Evolutionary conservation across 2,888 invertebrate species (phyloP).

Genomic region (Luperina testacea): DNA sequence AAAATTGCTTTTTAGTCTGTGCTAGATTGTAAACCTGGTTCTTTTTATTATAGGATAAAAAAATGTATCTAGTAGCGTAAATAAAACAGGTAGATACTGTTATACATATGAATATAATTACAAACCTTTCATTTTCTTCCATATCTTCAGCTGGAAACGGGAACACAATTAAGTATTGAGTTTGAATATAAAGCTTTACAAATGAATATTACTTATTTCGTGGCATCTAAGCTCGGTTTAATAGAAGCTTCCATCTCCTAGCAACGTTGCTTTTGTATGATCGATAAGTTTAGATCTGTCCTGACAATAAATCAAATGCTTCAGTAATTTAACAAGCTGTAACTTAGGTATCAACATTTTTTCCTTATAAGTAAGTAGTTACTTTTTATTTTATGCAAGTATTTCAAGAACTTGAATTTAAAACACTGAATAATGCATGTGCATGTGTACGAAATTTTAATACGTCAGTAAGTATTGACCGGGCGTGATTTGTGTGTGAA

Average conservation of each 20-base stretch:
- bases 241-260: slow-evolving; percentile 40
- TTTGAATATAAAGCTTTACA: neutral
- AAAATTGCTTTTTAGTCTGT: too few relatives aligned
- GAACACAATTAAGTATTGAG: neutral
- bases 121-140: slow-evolving; percentile 57
- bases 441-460: slow-evolving; percentile 36
- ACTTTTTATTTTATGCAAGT: slow-evolving; percentile 17
- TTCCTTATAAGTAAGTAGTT: neutral
- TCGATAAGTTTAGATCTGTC: slow-evolving; percentile 46
- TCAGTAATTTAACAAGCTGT: slow-evolving; percentile 6
- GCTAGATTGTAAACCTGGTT: too few relatives aligned
- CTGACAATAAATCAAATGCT: neutral
- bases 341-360: neutral
- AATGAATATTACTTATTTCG: slow-evolving; percentile 10
- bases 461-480: slow-evolving; percentile 26
- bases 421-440: slow-evolving; percentile 41
- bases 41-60: too few relatives aligned
- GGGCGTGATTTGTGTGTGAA: slow-evolving; percentile 53
- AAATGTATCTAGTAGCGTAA: neutral
- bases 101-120: slow-evolving; percentile 9
- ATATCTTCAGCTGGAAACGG: slow-evolving; percentile 16
- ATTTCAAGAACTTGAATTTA: slow-evolving; percentile 45
- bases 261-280: slow-evolving; percentile 59
- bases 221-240: slow-evolving; percentile 26
- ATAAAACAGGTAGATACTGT: slow-evolving; percentile 1